These are phyloP conservation scores for Acromyrmex charruanus DNA, from an alignment of 1,140 invertebrate genomes.

Conservation along the genomic window DNA sequence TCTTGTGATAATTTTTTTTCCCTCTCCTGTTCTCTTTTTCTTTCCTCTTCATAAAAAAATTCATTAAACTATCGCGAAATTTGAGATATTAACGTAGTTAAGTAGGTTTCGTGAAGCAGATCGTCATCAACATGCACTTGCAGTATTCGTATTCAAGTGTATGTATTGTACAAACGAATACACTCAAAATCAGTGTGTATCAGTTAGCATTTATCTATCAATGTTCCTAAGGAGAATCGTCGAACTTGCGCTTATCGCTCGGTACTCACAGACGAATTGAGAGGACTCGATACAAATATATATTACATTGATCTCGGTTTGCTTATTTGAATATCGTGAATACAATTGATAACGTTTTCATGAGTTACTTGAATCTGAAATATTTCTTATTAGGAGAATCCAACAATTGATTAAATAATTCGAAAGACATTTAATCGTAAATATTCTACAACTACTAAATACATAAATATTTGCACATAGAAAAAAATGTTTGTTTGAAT, in stretches of 20 bases:
- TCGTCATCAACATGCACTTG: background rate
- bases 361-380: conserved; percentile 11
- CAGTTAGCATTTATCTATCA: conserved; percentile 11
- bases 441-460: background rate
- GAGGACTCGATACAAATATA: background rate
- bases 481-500: no score
- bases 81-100: background rate
- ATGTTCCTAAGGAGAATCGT: conserved; percentile 17
- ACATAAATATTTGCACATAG: background rate
- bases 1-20: background rate
- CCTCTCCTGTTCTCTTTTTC: no score
- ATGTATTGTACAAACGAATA: background rate
- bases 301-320: background rate
- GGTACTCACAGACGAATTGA: conserved; percentile 3
- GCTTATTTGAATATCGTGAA: background rate
- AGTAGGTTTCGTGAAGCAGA: background rate
- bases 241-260: conserved; percentile 24
- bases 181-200: background rate
- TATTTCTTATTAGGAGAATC: background rate
- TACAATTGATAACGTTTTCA: background rate
- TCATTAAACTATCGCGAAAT: background rate
- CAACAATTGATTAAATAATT: background rate
- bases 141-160: background rate
- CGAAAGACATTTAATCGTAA: background rate
- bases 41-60: background rate